A percentile compares a stretch with the other conserved stretches of the same genome.
Conservation (phyloP, 2,888 invertebrate genomes). For the Drosophila niveifrons region DNA sequence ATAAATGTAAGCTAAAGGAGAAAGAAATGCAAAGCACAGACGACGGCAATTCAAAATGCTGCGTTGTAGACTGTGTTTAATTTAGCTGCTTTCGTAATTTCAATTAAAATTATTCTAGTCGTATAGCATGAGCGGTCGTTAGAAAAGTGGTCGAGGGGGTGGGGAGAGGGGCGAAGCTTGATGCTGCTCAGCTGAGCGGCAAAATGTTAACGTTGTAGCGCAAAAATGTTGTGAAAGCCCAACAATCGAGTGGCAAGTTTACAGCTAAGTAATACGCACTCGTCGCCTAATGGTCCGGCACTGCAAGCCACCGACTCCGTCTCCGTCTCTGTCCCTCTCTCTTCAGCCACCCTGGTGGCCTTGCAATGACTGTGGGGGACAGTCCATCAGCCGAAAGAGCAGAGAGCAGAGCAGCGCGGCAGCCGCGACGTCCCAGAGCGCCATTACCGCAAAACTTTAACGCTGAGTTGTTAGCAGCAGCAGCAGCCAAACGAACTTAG, state of each 20-base stretch:
- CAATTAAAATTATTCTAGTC: slow-evolving; percentile 77
- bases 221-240: slow-evolving; percentile 26
- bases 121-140: slow-evolving; percentile 26
- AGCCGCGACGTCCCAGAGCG: slow-evolving; percentile 67
- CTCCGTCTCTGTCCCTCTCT: not conserved
- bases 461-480: slow-evolving; percentile 71
- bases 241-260: slow-evolving; percentile 65
- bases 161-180: not conserved
- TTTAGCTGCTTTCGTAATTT: slow-evolving; percentile 71
- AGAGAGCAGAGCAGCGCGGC: slow-evolving; percentile 44
- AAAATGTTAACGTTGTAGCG: slow-evolving; percentile 25
- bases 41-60: slow-evolving; percentile 17
- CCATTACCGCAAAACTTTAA: slow-evolving; percentile 81
- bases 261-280: slow-evolving; percentile 78
- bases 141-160: not conserved
- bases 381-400: slow-evolving; percentile 67
- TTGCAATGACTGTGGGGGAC: slow-evolving; percentile 35
- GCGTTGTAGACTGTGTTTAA: slow-evolving; percentile 45
- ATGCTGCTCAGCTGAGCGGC: slow-evolving; percentile 13
- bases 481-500: slow-evolving; percentile 67
- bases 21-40: slow-evolving; percentile 15
- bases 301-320: slow-evolving; percentile 30
- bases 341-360: not conserved
- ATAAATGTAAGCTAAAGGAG: not conserved
- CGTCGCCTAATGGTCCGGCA: slow-evolving; percentile 70